Evolutionary conservation across 2,113 vertebrate species (phyloP).

Genomic region (Myotis brandtii): DNA sequence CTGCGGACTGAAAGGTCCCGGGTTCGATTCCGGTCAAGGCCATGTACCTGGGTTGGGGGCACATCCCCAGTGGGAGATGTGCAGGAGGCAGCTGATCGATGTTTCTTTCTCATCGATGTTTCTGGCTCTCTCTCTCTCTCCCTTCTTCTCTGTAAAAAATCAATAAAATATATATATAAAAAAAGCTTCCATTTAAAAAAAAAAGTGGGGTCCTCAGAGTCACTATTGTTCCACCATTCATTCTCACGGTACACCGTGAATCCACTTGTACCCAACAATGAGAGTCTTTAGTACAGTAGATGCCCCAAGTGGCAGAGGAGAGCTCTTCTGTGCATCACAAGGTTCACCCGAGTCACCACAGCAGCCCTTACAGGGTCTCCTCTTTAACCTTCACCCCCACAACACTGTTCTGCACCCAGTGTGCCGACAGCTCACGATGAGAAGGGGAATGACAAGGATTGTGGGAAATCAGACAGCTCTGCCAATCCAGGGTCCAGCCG

Average conservation of each 20-base stretch:
- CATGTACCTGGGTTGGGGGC: too few relatives aligned
- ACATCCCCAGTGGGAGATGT: too few relatives aligned
- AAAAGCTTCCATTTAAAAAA: too few relatives aligned
- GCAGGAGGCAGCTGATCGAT: too few relatives aligned
- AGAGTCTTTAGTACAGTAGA: not conserved
- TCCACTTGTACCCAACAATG: not conserved
- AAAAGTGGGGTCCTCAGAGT: not conserved
- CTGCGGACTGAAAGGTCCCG: too few relatives aligned
- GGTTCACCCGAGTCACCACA: not conserved
- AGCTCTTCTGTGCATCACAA: not conserved
- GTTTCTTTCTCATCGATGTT: too few relatives aligned
- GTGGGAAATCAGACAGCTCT: not conserved
- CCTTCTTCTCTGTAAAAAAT: too few relatives aligned
- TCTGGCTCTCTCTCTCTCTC: too few relatives aligned
- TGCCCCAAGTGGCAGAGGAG: not conserved
- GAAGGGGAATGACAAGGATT: not conserved
- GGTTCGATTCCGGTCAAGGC: too few relatives aligned
- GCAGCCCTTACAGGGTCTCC: not conserved
- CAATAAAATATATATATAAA: too few relatives aligned
- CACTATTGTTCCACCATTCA: not conserved
- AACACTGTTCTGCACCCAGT: not conserved
- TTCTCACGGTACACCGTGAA: rapidly evolving
- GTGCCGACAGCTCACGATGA: not conserved
- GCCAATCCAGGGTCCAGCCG: too few relatives aligned
- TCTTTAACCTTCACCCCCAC: not conserved